These are phyloP conservation scores for Ceratina calcarata DNA, from an alignment of 1,140 invertebrate genomes.

Conservation along the genomic window DNA sequence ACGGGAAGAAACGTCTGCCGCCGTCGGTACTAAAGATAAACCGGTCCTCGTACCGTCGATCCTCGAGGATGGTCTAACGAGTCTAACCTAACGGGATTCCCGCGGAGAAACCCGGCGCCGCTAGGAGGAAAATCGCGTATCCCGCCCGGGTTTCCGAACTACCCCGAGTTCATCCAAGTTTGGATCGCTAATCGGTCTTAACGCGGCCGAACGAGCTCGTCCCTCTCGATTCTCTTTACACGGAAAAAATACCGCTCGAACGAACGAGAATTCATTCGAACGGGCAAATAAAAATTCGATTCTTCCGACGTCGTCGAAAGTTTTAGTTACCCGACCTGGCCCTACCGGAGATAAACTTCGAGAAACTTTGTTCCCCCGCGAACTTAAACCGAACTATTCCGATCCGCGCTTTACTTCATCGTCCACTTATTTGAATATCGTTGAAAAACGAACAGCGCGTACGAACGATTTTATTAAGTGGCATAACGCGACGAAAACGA, in stretches of 20 bases:
- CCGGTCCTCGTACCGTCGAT: constrained; percentile 65
- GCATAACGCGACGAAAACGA: background rate
- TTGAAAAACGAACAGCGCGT: too few relatives aligned
- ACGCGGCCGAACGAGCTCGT: constrained; percentile 40
- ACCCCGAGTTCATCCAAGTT: constrained; percentile 62
- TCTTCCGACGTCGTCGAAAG: too few relatives aligned
- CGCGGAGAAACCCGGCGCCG: constrained; percentile 2
- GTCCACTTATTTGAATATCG: too few relatives aligned
- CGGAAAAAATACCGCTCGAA: constrained; percentile 26
- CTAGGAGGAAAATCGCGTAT: constrained; percentile 43
- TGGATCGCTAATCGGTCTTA: constrained; percentile 67
- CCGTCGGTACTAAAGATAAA: constrained; percentile 72
- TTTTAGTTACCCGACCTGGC: too few relatives aligned
- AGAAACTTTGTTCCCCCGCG: too few relatives aligned
- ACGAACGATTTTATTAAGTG: background rate
- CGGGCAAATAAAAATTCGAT: too few relatives aligned
- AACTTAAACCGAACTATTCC: too few relatives aligned
- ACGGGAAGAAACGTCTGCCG: constrained; percentile 66
- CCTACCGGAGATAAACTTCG: too few relatives aligned
- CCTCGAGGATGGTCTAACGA: constrained; percentile 57
- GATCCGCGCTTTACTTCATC: too few relatives aligned
- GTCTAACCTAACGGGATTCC: constrained; percentile 37
- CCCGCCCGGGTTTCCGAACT: constrained; percentile 53
- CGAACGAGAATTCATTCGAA: background rate
- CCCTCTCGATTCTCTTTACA: background rate